These are phyloP conservation scores for Tychaedon coryphoeus DNA, from an alignment of 2,113 vertebrate genomes.

Conservation along the genomic window DNA sequence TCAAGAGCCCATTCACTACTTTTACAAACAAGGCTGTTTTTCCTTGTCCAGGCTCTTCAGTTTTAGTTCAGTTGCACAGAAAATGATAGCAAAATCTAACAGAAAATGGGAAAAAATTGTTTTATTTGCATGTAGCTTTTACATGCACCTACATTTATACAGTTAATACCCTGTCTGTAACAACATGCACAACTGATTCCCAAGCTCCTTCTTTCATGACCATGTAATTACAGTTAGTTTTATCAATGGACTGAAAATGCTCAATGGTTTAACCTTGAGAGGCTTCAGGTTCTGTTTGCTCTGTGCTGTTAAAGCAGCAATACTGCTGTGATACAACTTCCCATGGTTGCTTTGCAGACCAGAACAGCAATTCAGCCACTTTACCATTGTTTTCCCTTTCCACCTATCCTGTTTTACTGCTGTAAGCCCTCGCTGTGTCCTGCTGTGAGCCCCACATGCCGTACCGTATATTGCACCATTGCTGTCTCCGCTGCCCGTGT, in stretches of 20 bases:
- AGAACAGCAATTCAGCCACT: neutral
- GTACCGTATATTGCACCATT: slow-evolving; percentile 83
- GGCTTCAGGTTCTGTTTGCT: neutral
- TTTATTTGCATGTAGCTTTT: neutral
- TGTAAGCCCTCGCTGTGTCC: no score
- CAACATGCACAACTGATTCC: neutral
- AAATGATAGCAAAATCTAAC: neutral
- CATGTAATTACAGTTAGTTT: neutral
- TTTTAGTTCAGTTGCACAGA: neutral
- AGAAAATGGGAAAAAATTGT: neutral
- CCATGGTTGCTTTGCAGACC: accelerated
- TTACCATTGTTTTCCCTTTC: accelerated
- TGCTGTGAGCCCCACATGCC: no score
- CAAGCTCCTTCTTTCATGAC: neutral
- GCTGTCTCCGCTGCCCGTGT: slow-evolving; percentile 74
- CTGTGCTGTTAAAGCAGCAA: neutral
- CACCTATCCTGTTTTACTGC: accelerated
- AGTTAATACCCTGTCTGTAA: neutral
- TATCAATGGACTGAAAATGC: neutral
- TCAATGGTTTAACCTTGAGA: neutral
- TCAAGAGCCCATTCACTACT: neutral
- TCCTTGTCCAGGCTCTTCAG: neutral
- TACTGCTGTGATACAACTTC: accelerated
- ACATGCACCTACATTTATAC: neutral
- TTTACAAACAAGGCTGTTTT: neutral